Base-by-base conservation (phyloP, 2,113 vertebrate species). In the Ctenomys sociabilis region DNA sequence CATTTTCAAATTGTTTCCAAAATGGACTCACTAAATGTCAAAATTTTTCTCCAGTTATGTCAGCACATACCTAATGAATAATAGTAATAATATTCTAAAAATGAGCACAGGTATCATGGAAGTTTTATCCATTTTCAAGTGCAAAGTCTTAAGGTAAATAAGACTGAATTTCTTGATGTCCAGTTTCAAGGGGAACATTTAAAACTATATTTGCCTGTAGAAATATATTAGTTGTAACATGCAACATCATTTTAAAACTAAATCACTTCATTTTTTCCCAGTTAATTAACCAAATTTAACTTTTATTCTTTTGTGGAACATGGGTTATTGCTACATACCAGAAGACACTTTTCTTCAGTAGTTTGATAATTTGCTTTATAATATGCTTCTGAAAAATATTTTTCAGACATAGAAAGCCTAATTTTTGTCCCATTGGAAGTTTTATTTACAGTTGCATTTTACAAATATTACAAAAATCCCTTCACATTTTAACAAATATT, bases 1-100 rank as follows among this genome's bases (percentile, higher is more conserved):
- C 13, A 91, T 86, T 81, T 92, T 83, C n/a, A 89, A 85, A 59
- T 63, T 92, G 1, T 90, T 92, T 92, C 11, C 43, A 64, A 83
- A 95, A 83, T 52, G 49, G 5, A 82, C 24, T 75, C 35, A 32
- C 1, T 73, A 40, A 2, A 70, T 68, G 30, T 75, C 8, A 80
- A 28, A 16, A 54, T 52, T 89, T 75, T 57, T 85, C 40, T 85
- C 26, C 77, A 5, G 13, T 77, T 0, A 4, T 5, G 80, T 84
- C 37, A 66, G 14, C 30, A 80, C 66, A 4, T 7, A 95, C 8
- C 19, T 52, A 43, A 83, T 64, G 7, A 78, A 64, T 40, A 85
- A 43, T 37, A 63, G 2, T 30, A 57, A 17, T 52, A 52, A 72
- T 37, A 61, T 24, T 94, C 28, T 70, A n/a, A 14, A 61, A 68